phyloP scores from a whole-genome alignment of 2,888 invertebrate genomes.

The Leuctra nigra region DNA sequence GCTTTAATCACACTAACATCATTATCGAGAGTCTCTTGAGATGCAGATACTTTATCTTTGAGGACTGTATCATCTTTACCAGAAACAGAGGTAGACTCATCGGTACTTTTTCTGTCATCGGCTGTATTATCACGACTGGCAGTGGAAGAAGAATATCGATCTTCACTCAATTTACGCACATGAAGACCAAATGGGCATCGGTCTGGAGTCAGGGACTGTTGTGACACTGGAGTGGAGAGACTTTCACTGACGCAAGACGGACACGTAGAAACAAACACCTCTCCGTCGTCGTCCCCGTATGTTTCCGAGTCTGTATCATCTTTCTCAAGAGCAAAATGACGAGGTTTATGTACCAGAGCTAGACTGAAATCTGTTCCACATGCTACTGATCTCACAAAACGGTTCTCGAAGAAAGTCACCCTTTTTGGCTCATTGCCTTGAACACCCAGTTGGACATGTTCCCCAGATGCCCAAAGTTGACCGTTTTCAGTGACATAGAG shows the following conservation, averaged over 20 bases:
- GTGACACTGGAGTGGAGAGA: constrained; percentile 51
- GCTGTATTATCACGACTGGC: constrained; percentile 47
- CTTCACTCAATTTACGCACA: constrained; percentile 50
- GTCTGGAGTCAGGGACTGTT: constrained; percentile 52
- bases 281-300: constrained; percentile 54
- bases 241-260: constrained; percentile 55
- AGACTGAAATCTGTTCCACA: constrained; percentile 74
- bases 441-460: constrained; percentile 59
- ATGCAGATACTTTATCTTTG: constrained; percentile 34
- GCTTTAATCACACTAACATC: neutral
- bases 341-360: constrained; percentile 58
- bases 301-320: constrained; percentile 45
- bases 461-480: constrained; percentile 62
- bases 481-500: constrained; percentile 59
- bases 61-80: constrained; percentile 39
- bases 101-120: constrained; percentile 48
- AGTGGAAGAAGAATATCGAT: constrained; percentile 48
- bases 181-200: constrained; percentile 56
- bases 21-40: neutral
- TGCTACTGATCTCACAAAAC: constrained; percentile 59
- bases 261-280: constrained; percentile 59
- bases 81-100: constrained; percentile 49
- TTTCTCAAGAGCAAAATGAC: constrained; percentile 37
- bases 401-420: constrained; percentile 60
- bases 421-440: constrained; percentile 50